A percentile compares a stretch with the other conserved stretches of the same genome.
Evolutionary conservation across 2,888 invertebrate species (phyloP).

Genomic region (Spilarctia lutea): DNA sequence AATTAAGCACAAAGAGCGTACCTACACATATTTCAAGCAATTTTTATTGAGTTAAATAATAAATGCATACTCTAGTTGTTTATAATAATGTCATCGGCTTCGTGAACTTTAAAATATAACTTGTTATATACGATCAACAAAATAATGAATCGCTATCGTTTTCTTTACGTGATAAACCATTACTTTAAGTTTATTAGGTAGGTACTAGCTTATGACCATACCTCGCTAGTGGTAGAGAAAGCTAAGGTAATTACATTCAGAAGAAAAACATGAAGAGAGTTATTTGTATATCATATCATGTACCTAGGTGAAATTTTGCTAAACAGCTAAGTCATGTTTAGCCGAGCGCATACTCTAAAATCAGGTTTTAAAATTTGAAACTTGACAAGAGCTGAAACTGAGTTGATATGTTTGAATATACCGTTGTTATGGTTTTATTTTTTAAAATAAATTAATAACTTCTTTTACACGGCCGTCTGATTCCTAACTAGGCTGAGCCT

Average conservation of each 20-base stretch:
- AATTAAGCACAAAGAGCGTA: not conserved
- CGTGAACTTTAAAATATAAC: not conserved
- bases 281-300: no score
- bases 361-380: not conserved
- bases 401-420: not conserved
- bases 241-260: not conserved
- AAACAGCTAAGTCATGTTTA: not conserved
- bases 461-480: not conserved
- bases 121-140: not conserved
- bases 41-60: not conserved
- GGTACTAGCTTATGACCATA: not conserved
- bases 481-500: not conserved
- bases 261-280: not conserved
- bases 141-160: not conserved
- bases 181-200: not conserved
- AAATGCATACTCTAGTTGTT: not conserved
- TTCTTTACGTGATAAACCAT: not conserved
- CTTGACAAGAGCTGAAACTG: not conserved
- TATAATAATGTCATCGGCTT: not conserved
- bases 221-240: not conserved
- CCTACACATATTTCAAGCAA: not conserved
- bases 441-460: no score
- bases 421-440: no score
- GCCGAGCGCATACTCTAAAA: not conserved
- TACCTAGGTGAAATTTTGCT: not conserved